Evolutionary conservation across 2,888 invertebrate species (phyloP), one percentile per base, ranked within the genome.

Genomic region (Netelia inedita): DNA sequence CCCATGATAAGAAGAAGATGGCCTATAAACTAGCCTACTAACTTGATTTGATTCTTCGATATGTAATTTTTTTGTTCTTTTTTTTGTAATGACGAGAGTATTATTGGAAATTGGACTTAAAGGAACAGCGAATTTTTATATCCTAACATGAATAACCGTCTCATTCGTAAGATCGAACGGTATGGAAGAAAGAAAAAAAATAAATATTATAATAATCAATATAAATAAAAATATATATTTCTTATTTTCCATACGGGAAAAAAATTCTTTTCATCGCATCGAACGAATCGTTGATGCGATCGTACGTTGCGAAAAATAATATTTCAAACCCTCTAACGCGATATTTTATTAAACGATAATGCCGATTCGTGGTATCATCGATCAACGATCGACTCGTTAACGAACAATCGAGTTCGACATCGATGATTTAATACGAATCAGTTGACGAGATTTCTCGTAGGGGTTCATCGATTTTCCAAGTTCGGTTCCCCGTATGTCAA

Each of bases 21-120:
- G 72, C 72, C 80, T 68, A 19, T 61, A 69, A 35, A 78, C 73
- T 81, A 69, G 41, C 71, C 65, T 81, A 73, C 28, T 57, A 74
- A 68, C 61, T 68, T 53, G 21, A 74, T 79, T 85, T 74, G 69
- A 78, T 81, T 69, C 35, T 72, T 81, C 78, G 81, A 74, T 78
- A 85, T 74, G 81, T 71, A 57, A 68, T 68, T 78, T 71, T 55
- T 8, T 35, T 43, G 28, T 46, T 69, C 55, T 63, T 78, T 71
- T 55, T 8, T 35, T 43, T 57, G 43, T 55, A 35, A 19, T 74
- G 73, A 73, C 55, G 61, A 59, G 8, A 69, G 43, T 71, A 76
- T 50, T 68, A 80, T 80, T 69, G 57, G 61, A 28, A 71, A 66
- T 53, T 71, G 11, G 53, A 68, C 55, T 43, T 63, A 65, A 71